A percentile compares a stretch with the other conserved stretches of the same genome.
Evolutionary conservation across 2,888 invertebrate species (phyloP).

Genomic region (Epirrhoe tristata): DNA sequence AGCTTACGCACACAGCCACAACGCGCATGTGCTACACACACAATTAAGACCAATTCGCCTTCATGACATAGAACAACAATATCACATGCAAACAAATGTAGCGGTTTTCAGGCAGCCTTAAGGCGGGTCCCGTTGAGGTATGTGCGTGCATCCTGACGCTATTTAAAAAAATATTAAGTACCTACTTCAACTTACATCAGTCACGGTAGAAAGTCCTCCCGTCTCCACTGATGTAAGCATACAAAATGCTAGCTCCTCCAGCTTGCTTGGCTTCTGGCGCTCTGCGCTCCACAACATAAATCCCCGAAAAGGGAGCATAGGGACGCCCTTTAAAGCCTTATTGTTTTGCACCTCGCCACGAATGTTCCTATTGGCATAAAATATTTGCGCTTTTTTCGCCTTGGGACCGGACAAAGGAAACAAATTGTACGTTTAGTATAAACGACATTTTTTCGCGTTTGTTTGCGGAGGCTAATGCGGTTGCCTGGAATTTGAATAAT

Average conservation of each 20-base stretch:
- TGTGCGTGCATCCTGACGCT: too few relatives aligned
- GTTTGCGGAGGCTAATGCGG: conserved; percentile 34
- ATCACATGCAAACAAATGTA: too few relatives aligned
- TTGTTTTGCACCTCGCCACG: conserved; percentile 59
- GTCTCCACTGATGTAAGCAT: conserved; percentile 1
- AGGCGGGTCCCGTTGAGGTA: too few relatives aligned
- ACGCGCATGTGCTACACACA: too few relatives aligned
- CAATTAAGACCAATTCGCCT: too few relatives aligned
- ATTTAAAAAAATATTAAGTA: too few relatives aligned
- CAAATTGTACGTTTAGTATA: conserved; percentile 35
- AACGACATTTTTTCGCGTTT: conserved; percentile 37
- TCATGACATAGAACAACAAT: too few relatives aligned
- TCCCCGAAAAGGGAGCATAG: conserved; percentile 33
- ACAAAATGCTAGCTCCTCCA: not conserved
- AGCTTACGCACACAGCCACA: too few relatives aligned
- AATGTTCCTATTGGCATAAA: conserved; percentile 63
- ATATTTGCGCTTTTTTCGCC: conserved; percentile 51
- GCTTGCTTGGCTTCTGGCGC: conserved; percentile 3
- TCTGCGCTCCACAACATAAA: conserved; percentile 17
- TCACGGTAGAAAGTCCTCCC: too few relatives aligned
- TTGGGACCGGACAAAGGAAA: conserved; percentile 37
- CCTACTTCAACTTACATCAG: too few relatives aligned
- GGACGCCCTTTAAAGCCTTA: conserved; percentile 48
- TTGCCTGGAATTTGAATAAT: conserved; percentile 40
- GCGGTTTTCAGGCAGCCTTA: too few relatives aligned